Evolutionary conservation across 1,140 invertebrate genomes (phyloP).

Genomic region (Formica exsecta): DNA sequence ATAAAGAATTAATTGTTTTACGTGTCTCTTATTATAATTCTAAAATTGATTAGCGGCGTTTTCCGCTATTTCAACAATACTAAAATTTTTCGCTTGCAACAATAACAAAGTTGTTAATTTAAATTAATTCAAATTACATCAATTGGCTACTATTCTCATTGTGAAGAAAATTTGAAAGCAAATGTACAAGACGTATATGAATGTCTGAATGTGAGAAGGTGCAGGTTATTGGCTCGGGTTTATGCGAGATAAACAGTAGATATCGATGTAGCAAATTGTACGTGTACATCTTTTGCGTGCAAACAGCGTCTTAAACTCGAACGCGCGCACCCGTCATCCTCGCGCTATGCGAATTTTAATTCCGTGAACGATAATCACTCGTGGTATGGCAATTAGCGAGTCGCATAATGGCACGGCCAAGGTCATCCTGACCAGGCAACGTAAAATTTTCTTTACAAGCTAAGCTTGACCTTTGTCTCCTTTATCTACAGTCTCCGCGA

Average conservation of each 20-base stretch:
- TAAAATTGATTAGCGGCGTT: no score
- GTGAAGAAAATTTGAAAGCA: background rate
- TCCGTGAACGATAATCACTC: constrained; percentile 36
- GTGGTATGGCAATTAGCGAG: constrained; percentile 44
- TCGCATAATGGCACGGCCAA: constrained; percentile 60
- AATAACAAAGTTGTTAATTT: no score
- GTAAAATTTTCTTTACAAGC: constrained; percentile 43
- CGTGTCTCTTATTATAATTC: no score
- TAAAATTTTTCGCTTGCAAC: background rate
- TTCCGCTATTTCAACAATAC: background rate
- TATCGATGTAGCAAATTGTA: constrained; percentile 15
- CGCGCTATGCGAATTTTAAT: constrained; percentile 49
- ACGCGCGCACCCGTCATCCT: background rate
- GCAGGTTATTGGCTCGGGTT: constrained; percentile 42
- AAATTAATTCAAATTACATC: no score
- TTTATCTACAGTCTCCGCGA: background rate
- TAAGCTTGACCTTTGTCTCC: background rate
- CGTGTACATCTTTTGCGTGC: constrained; percentile 33
- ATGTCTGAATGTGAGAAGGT: background rate
- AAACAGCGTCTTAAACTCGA: constrained; percentile 36
- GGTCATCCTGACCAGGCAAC: background rate
- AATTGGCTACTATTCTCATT: no score
- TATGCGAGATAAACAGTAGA: constrained; percentile 14
- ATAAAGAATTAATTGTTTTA: no score
- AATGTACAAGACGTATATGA: background rate